These are phyloP conservation scores for Mnemiopsis leidyi DNA, from an alignment of 37 sponge, comb jelly and placozoan genomes.

Conservation along the genomic window DNA sequence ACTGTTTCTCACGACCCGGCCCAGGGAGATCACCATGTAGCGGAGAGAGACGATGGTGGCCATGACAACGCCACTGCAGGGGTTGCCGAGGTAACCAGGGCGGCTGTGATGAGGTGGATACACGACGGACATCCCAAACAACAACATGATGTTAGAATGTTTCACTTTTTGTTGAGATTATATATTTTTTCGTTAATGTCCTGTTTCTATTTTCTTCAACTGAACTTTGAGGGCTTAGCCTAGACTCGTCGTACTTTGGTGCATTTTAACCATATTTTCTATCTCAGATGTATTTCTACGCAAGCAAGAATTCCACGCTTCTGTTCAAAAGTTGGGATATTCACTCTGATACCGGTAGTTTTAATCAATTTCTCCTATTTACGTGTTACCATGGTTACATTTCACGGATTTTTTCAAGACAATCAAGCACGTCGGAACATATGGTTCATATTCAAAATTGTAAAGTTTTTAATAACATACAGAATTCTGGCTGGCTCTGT, in stretches of 20 bases:
- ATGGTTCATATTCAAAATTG: too few relatives aligned
- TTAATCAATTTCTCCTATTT: too few relatives aligned
- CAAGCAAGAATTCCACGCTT: neutral
- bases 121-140: neutral
- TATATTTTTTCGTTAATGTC: neutral
- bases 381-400: too few relatives aligned
- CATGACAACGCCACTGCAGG: too few relatives aligned
- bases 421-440: too few relatives aligned
- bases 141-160: neutral
- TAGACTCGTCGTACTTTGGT: neutral
- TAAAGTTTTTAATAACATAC: too few relatives aligned
- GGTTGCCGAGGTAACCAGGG: neutral
- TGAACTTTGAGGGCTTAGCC: neutral
- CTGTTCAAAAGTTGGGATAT: neutral
- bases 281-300: conserved; percentile 16
- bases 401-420: too few relatives aligned
- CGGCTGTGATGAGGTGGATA: neutral
- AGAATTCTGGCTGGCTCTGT: neutral
- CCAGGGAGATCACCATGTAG: too few relatives aligned
- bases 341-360: neutral
- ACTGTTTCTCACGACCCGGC: too few relatives aligned
- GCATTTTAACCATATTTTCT: neutral
- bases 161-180: too few relatives aligned
- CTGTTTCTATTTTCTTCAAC: neutral
- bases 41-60: too few relatives aligned